Conservation (phyloP, 2,797 vertebrate genomes). For the Okamejei kenojei region DNA sequence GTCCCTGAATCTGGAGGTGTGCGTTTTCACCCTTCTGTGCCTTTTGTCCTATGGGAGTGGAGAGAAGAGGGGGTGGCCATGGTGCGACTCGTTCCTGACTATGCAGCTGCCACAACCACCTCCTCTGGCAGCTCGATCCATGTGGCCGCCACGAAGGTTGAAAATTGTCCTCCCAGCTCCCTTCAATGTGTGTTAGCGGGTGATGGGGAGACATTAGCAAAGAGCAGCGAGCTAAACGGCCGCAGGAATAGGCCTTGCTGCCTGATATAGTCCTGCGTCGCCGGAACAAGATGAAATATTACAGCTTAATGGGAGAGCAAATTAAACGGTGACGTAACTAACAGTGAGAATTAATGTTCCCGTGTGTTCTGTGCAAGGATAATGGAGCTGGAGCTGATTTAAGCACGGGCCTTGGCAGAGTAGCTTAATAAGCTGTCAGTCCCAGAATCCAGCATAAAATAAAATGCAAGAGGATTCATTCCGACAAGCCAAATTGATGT, state of each 20-base stretch:
- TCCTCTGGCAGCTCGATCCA: not conserved
- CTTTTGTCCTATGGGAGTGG: no score
- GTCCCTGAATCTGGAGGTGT: no score
- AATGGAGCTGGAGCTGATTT: constrained; percentile 16
- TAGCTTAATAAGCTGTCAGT: constrained; percentile 15
- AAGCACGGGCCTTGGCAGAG: constrained; percentile 16
- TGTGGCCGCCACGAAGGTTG: not conserved
- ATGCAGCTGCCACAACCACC: no score
- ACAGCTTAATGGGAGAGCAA: constrained; percentile 1
- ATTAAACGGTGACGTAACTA: constrained; percentile 33
- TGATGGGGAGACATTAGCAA: not conserved
- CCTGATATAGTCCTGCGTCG: not conserved
- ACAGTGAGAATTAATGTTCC: constrained; percentile 30
- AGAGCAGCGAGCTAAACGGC: not conserved
- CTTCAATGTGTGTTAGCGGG: not conserved
- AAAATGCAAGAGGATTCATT: not conserved
- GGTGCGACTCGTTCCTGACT: no score
- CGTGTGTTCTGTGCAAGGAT: not conserved
- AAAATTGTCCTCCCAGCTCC: not conserved
- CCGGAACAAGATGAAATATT: not conserved
- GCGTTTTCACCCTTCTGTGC: no score
- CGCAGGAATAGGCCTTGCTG: not conserved
- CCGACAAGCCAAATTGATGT: constrained; percentile 7
- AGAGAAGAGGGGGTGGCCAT: no score
- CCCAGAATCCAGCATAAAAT: not conserved